Conservation (phyloP, 2,797 vertebrate species). For the Lithobates sylvaticus region DNA sequence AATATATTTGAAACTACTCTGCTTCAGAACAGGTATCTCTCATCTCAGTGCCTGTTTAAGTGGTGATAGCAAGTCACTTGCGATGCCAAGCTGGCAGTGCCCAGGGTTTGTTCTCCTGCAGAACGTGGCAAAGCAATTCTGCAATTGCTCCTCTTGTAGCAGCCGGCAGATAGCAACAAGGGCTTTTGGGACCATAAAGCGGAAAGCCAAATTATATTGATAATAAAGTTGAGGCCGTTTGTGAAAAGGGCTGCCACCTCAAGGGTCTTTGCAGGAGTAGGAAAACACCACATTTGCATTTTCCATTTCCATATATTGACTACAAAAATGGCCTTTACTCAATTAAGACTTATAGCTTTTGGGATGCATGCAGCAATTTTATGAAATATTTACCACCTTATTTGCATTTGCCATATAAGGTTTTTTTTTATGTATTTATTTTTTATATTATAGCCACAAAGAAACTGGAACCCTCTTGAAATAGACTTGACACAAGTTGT, state of each 20-base stretch:
- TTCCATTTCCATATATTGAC: constrained; percentile 88
- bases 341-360: constrained; percentile 88
- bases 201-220: constrained; percentile 86
- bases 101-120: constrained; percentile 65
- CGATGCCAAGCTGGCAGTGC: constrained; percentile 71
- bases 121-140: constrained; percentile 67
- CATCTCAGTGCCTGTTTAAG: constrained; percentile 70
- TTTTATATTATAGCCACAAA: constrained; percentile 73
- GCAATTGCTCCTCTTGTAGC: constrained; percentile 75
- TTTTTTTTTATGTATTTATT: constrained; percentile 41
- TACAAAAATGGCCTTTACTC: constrained; percentile 83
- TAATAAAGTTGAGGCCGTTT: constrained; percentile 85
- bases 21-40: constrained; percentile 66
- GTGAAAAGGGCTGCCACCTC: constrained; percentile 80
- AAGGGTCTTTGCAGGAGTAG: constrained; percentile 81
- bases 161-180: constrained; percentile 81
- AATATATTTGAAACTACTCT: constrained; percentile 5
- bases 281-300: constrained; percentile 87
- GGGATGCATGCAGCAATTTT: constrained; percentile 84
- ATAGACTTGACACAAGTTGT: background rate
- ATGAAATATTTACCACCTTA: constrained; percentile 85
- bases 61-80: constrained; percentile 64
- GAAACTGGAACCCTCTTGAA: constrained; percentile 66
- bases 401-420: constrained; percentile 82
- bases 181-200: constrained; percentile 77